Base-by-base conservation (phyloP, 2,888 invertebrate species). In the Lepetodrilus schrolli region DNA sequence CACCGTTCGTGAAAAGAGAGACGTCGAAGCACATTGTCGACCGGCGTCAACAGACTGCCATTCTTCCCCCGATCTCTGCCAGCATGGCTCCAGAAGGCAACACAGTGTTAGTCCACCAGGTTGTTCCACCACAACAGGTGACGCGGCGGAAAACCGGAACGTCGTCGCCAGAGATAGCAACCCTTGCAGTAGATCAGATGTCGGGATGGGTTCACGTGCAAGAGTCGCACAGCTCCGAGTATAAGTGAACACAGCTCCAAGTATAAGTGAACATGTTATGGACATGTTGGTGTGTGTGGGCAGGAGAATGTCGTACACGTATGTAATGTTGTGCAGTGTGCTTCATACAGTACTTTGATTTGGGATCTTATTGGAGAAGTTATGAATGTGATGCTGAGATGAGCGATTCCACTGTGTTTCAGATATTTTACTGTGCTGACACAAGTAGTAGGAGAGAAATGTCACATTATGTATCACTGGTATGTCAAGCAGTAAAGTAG, bases 221-320 rank as follows among this genome's bases (percentile, higher is more conserved):
- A 30, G 83, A 87, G 68, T 83, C 86, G 69, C 82, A 79, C 36
- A 86, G 85, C 70, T 82, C 84, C 4, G 87, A 86, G 66, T 85
- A 84, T 76, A 83, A 84, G 49, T 84, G 47, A 47, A 8, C 17
- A 5, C 36, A 86, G 85, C 70, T 82, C 84, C 4, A 86, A 86
- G 66, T 85, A 84, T 76, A 83, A 84, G 49, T 84, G 47, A 47
- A 8, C 17, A 5, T 43, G 43, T 43, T 13, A 13, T 43, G 13
- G 43, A 13, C 43, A 72, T 80, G 43, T 70, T 49, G 34, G 47
- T 23, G 30, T 13, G 36, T n/a, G 7, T 2, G 36, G 1, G 17
- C 7, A 21, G 37, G 20, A 20, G n/a, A 36, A 21, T 38, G 20
- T 66, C 10, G 8, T 66, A 36, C 20, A 66, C 13, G 36, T 66